Base-by-base conservation (phyloP, 1,140 invertebrate genomes). In the Zaprionus tsacasi region DNA sequence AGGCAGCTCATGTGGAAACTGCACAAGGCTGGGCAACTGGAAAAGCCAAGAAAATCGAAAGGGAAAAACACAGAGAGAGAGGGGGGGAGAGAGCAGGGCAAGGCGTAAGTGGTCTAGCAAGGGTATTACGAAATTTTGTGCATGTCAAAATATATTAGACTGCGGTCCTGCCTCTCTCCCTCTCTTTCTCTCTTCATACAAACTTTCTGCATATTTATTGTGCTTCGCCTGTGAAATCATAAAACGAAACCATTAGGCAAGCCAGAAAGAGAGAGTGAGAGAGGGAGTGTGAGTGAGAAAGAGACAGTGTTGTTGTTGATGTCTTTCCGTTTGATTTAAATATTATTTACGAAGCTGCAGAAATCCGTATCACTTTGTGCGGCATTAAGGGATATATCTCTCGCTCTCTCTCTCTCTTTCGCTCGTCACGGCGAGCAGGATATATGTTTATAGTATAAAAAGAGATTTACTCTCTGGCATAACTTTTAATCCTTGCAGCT, bases 1-100 rank as follows among this genome's bases (percentile, higher is more conserved):
- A 59, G 58, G 43, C 77, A 74, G 63, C 68, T 82, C 76, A 77
- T 69, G 70, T 64, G 82, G 55, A 79, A 88, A 56, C 27, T 33
- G 45, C 4, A 36, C 35, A 70, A 54, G 58, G 70, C 55, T 43
- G 45, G 45, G 6, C 11, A 25, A 27, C 25, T n/a, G 45, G 48
- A 30, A 48, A 58, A 54, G 25, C 25, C 25, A 69, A 50, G 27
- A 21, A 38, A 54, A 58, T 59, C 7, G n/a, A 43, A 43, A 43
- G 12, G 6, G 13, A 40, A 40, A 6, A n/a, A 6, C 6, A n/a
- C 45, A 63, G 43, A 45, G 48, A 35, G 10, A 30, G n/a, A n/a
- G 15, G 10, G 15, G 8, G 36, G 7, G 13, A 3, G 12, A 13
- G 12, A n/a, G 35, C 40, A 68, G 52, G 56, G 70, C 54, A 50